Evolutionary conservation across 2,797 vertebrate genomes (phyloP).

Genomic region (Hyperoplus lanceolatus): DNA sequence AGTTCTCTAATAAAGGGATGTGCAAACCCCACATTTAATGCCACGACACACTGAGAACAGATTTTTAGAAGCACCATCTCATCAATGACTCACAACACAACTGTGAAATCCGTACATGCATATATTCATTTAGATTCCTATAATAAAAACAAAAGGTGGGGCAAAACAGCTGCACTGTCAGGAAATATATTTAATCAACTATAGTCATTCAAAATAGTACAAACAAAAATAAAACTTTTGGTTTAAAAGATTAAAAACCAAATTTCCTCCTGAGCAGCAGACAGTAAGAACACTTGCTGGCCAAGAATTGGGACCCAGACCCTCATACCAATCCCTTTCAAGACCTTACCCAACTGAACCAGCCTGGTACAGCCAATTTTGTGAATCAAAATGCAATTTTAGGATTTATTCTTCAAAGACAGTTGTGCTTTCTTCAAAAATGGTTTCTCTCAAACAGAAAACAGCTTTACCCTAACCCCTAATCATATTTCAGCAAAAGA

Average conservation of each 20-base stretch:
- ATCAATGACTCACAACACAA: conserved; percentile 1
- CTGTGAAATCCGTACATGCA: neutral
- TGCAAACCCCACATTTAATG: conserved; percentile 72
- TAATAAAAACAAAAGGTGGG: neutral
- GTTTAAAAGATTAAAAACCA: neutral
- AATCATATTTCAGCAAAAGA: too few species aligned
- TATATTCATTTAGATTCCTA: neutral
- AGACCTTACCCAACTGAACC: too few species aligned
- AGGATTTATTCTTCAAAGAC: too few species aligned
- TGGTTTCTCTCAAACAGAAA: too few species aligned
- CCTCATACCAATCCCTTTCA: too few species aligned
- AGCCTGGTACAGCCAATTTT: too few species aligned
- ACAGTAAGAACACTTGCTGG: too few species aligned
- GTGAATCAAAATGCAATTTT: too few species aligned
- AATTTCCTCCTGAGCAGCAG: too few species aligned
- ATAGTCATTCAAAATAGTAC: neutral
- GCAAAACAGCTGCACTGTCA: conserved; percentile 35
- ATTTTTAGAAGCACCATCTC: conserved; percentile 25
- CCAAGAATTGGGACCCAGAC: too few species aligned
- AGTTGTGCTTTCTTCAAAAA: too few species aligned
- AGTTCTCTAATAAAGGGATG: conserved; percentile 61
- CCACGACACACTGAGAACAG: conserved; percentile 44
- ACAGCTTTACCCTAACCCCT: too few species aligned
- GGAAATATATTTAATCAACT: neutral
- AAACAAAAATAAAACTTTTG: neutral